Evolutionary conservation across 2,113 vertebrate genomes (phyloP).

Genomic region (Lasiurus cinereus): DNA sequence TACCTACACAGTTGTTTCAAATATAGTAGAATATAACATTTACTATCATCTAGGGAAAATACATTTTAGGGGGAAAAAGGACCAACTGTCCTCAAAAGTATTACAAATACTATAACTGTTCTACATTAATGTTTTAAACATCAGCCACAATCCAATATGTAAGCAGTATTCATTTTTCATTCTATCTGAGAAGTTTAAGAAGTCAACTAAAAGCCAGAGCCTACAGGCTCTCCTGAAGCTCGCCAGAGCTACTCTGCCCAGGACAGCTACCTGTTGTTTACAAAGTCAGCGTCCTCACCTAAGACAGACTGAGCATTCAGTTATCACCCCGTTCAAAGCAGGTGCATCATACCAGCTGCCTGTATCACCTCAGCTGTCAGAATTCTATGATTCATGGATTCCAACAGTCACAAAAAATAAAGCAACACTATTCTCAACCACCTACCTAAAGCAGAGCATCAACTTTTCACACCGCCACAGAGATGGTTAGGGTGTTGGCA

Average conservation of each 20-base stretch:
- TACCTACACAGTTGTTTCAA: neutral
- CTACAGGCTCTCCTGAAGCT: neutral
- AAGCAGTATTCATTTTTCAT: neutral
- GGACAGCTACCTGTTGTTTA: neutral
- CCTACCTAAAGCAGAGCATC: neutral
- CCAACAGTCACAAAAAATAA: slow-evolving; percentile 22
- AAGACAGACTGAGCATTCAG: neutral
- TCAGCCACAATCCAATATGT: neutral
- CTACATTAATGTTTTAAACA: neutral
- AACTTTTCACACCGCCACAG: neutral
- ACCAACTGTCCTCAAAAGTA: neutral
- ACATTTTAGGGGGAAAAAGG: neutral
- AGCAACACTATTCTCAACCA: neutral
- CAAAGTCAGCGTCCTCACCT: neutral
- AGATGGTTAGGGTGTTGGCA: neutral
- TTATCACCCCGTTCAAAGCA: neutral
- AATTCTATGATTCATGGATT: slow-evolving; percentile 24
- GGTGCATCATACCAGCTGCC: neutral
- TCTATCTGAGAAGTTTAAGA: neutral
- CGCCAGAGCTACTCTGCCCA: neutral
- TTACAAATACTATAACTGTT: neutral
- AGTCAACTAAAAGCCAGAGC: neutral
- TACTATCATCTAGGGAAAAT: neutral
- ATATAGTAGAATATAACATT: neutral
- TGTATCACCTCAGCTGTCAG: neutral